Evolutionary conservation across 2,797 vertebrate species (phyloP), one percentile per base, ranked within the genome.

Genomic region (Sebastes baramenuke): DNA sequence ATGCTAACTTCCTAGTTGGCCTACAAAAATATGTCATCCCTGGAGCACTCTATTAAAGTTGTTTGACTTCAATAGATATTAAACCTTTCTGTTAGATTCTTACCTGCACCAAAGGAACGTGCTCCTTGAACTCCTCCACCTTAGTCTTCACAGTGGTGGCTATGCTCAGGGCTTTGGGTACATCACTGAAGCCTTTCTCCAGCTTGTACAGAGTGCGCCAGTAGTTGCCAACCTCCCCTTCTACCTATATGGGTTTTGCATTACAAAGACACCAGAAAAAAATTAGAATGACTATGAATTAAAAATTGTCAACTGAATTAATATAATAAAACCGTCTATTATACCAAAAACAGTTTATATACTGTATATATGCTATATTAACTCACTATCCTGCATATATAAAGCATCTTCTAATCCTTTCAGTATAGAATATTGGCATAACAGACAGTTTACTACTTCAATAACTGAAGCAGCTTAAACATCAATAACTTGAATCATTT

Each of bases 181-280:
- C 94, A 67, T 95, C 89, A 1, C 88, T 74, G 49, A 98, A 97
- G 76, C 77, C 71, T 93, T 96, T 97, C 85, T 97, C 97, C 78
- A 97, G 91, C 74, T 98, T 97, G 81, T 97, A 97, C 0, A 98
- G 86, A 4, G 91, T 91, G 24, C 95, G 94, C 94, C 95, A 97
- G 74, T 93, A 97, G 89, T 96, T 97, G 27, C 95, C 95, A 52
- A 95, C 91, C 24, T 97, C 97, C 2, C 54, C 29, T 56, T 97
- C 97, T 69, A 96, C 95, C 93, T 94, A 30, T 11, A 85, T 12
- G 13, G 5, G 27, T 16, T 72, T 49, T 24, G 2, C 14, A 66
- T 71, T 32, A 58, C 12, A 59, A 27, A 29, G 56, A 72, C 8
- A 64, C 2, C 3, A 2, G 18, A 16, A 29, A 54, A 42, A 60